Conservation (phyloP, 2,888 invertebrate genomes). For the Aphodius granarius region DNA sequence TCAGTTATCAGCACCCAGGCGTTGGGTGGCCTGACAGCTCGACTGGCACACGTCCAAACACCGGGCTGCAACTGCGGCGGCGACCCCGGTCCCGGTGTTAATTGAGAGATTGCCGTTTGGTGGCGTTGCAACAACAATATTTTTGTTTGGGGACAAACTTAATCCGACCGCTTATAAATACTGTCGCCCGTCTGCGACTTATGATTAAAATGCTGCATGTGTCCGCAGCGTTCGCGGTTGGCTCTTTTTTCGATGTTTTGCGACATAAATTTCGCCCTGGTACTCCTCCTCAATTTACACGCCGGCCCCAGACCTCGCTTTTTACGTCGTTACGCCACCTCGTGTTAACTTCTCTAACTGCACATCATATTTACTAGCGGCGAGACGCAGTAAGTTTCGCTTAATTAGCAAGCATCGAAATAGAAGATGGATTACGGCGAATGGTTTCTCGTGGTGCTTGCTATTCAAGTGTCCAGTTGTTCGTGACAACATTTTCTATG, state of each 20-base stretch:
- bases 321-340: constrained; percentile 4
- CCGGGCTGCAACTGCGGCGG: constrained; percentile 36
- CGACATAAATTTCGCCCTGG: constrained; percentile 3
- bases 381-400: constrained; percentile 2
- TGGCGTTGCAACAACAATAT: constrained; percentile 41
- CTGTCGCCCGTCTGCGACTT: constrained; percentile 49
- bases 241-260: constrained; percentile 4
- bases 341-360: constrained; percentile 12
- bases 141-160: constrained; percentile 45
- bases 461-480: neutral
- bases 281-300: constrained; percentile 9
- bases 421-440: constrained; percentile 3
- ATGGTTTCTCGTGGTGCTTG: neutral
- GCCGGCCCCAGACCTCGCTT: neutral
- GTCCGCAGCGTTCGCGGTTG: constrained; percentile 19
- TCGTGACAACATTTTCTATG: no score
- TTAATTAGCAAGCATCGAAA: constrained; percentile 12
- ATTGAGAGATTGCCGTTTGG: constrained; percentile 51
- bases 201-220: constrained; percentile 44
- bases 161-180: constrained; percentile 51
- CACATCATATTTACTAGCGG: constrained; percentile 6
- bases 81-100: constrained; percentile 46
- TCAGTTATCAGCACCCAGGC: constrained; percentile 39
- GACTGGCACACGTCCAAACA: constrained; percentile 40
- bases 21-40: constrained; percentile 33